A percentile compares a stretch with the other conserved stretches of the same genome.
Conservation (phyloP, 2,888 invertebrate genomes). For the Amphipoea lucens region DNA sequence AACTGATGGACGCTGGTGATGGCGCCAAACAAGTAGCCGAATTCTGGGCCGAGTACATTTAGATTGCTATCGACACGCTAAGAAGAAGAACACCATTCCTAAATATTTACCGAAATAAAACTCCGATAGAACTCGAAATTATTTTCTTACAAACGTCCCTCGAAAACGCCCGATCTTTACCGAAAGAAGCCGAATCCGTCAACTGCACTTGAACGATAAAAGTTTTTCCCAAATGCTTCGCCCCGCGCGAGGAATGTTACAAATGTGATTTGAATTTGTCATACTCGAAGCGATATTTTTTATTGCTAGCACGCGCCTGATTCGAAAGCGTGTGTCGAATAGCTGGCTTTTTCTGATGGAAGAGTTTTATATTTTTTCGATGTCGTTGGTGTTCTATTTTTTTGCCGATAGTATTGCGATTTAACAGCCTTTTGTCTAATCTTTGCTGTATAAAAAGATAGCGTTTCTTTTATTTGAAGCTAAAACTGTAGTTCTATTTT, state of each 20-base stretch:
- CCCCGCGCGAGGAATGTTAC: constrained; percentile 59
- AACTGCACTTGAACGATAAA: constrained; percentile 65
- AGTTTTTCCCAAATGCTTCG: constrained; percentile 57
- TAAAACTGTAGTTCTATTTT: too few species aligned
- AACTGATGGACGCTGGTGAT: too few species aligned
- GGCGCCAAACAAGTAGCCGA: too few species aligned
- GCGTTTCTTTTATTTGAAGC: not conserved
- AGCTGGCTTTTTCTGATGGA: constrained; percentile 42
- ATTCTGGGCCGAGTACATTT: too few species aligned
- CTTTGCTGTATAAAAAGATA: not conserved
- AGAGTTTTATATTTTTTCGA: constrained; percentile 45
- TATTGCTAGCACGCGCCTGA: constrained; percentile 63
- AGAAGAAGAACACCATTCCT: constrained; percentile 1
- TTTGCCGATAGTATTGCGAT: constrained; percentile 12
- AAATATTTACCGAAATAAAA: constrained; percentile 28
- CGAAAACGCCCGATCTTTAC: constrained; percentile 41
- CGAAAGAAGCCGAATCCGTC: constrained; percentile 37
- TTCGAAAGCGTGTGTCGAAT: constrained; percentile 62
- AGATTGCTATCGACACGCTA: too few species aligned
- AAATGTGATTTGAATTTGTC: constrained; percentile 71
- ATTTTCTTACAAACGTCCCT: constrained; percentile 44
- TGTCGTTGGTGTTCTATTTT: constrained; percentile 17
- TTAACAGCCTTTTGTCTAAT: not conserved
- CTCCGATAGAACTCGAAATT: constrained; percentile 45
- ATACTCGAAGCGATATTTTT: constrained; percentile 63